Base-by-base conservation (phyloP, 2,113 vertebrate genomes). In the Trichechus manatus region DNA sequence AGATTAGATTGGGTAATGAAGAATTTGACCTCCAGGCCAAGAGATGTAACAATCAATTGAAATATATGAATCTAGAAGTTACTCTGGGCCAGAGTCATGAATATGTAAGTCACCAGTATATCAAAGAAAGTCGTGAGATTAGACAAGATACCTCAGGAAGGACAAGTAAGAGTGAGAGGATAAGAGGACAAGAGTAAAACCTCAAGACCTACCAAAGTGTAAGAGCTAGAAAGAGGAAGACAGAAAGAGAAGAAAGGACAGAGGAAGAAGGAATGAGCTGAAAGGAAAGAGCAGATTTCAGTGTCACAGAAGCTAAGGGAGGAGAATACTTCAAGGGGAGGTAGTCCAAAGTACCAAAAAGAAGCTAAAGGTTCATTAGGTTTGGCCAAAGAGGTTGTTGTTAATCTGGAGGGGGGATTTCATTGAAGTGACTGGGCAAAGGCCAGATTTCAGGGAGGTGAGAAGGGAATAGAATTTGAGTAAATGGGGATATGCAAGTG, bases 401-500 rank as follows among this genome's bases (percentile, higher is more conserved):
- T 68, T 84, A n/a, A 68, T 66, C 72, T 81, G 15, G 11, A 61
- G n/a, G 7, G 33, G 1, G 66, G 42, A 77, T 89, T 94, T 94
- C 42, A 81, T 19, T 75, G 59, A 86, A 90, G 61, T 87, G 25
- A 59, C 44, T 6, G 31, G 31, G 8, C 42, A 92, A 31, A 95
- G 70, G 56, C 15, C 15, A 39, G 33, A 78, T n/a, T 92, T 77
- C 74, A 68, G 56, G 74, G 31, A 78, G 63, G 66, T 94, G 74
- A 87, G 75, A 82, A 64, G n/a, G 86, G 59, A 75, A 89, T 63
- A 36, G 70, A 87, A 84, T 87, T 56, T 89, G n/a, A 91, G 44
- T 72, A 83, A 78, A 66, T 56, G 61, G 20, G 14, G 39, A 6
- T 11, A 13, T 47, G 1, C n/a, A 68, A 63, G 15, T 70, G 68